These are phyloP conservation scores for Pleuronectes platessa DNA, from an alignment of 2,113 vertebrate species.

Conservation along the genomic window DNA sequence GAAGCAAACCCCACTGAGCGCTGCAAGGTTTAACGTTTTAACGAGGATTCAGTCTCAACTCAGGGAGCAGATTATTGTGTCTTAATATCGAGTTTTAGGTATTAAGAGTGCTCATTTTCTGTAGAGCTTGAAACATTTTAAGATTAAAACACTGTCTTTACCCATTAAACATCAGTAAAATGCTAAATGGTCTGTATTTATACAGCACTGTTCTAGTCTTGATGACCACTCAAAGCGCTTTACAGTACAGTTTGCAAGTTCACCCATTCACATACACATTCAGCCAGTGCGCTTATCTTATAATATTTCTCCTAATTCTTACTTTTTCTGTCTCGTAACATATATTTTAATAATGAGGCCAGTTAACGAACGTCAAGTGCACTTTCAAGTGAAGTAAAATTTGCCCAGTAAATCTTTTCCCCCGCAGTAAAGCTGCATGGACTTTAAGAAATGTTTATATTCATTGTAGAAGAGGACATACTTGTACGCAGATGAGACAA, in stretches of 20 bases:
- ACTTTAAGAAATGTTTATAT: no score
- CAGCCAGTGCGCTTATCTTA: not conserved
- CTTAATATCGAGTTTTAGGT: not conserved
- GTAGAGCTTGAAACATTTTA: constrained; percentile 1
- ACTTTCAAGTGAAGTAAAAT: no score
- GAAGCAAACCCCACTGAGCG: constrained; percentile 10
- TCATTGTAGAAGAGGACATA: no score
- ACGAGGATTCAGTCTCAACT: constrained; percentile 9
- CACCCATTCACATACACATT: not conserved
- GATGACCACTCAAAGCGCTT: no score
- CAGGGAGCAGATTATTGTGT: constrained; percentile 7
- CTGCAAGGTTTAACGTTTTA: constrained; percentile 6
- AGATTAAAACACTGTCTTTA: constrained; percentile 7
- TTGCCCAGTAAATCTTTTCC: no score
- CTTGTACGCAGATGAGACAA: no score
- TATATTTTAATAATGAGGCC: not conserved
- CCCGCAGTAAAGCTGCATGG: no score
- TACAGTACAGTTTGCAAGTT: not conserved
- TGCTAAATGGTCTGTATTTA: no score
- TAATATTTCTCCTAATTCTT: not conserved
- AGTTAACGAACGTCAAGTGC: no score
- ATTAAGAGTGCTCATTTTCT: constrained; percentile 1
- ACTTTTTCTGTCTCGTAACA: not conserved
- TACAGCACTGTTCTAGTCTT: no score
- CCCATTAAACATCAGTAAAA: not conserved